Evolutionary conservation across 2,797 vertebrate species (phyloP).

Genomic region (Aplochiton taeniatus): DNA sequence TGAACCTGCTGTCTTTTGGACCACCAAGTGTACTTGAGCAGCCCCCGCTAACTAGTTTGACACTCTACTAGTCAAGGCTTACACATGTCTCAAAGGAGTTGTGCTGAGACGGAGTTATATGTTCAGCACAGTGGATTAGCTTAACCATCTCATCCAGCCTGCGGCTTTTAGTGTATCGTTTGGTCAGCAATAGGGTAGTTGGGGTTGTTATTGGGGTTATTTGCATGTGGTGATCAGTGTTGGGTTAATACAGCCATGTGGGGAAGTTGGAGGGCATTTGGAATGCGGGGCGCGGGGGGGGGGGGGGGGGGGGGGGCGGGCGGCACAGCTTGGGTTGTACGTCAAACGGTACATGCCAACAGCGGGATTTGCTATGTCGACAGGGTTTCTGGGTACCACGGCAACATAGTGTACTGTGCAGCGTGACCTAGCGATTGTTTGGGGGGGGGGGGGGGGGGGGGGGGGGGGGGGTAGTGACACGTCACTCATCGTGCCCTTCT

Average conservation of each 20-base stretch:
- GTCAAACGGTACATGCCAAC: neutral
- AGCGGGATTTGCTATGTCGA: conserved; percentile 4
- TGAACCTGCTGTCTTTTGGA: conserved; percentile 40
- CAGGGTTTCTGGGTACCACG: conserved; percentile 2
- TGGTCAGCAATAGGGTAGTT: neutral
- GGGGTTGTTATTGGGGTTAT: neutral
- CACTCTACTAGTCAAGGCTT: no score
- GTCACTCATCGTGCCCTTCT: conserved; percentile 8
- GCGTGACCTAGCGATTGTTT: conserved; percentile 11
- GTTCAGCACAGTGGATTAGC: no score
- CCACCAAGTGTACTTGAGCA: conserved; percentile 22
- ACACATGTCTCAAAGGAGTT: no score
- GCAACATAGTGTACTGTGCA: neutral
- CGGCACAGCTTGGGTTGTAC: neutral
- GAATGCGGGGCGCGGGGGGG: no score
- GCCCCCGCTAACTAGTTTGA: no score
- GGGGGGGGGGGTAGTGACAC: no score
- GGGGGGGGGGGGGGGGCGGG: no score
- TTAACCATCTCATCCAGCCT: no score
- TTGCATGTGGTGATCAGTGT: neutral
- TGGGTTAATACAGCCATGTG: neutral
- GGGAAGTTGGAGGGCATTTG: neutral
- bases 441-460: neutral
- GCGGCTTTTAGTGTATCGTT: neutral
- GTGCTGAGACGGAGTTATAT: no score